These are phyloP conservation scores for Polietes domitor DNA, from an alignment of 2,888 invertebrate species.

Conservation along the genomic window DNA sequence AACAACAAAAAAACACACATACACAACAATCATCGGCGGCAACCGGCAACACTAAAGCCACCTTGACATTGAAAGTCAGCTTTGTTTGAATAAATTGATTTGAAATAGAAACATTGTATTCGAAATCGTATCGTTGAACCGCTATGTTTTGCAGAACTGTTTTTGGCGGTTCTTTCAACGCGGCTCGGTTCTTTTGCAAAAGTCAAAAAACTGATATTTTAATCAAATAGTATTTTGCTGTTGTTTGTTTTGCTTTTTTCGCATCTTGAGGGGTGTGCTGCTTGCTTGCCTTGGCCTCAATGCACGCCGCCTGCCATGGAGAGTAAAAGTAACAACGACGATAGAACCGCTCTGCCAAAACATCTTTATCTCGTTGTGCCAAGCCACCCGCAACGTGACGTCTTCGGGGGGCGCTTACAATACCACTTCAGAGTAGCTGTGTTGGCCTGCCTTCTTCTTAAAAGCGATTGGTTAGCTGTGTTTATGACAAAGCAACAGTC, in stretches of 20 bases:
- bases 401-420: too few relatives aligned
- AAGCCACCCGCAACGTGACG: background rate
- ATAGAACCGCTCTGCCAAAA: background rate
- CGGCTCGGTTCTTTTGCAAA: background rate
- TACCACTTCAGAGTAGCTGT: too few relatives aligned
- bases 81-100: conserved; percentile 3
- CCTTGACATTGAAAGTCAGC: conserved; percentile 27
- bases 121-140: conserved; percentile 1
- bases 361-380: background rate
- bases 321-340: background rate
- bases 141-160: conserved; percentile 23
- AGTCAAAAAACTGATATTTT: conserved; percentile 2
- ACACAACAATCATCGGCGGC: background rate
- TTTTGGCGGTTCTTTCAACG: background rate
- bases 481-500: background rate
- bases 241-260: background rate
- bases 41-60: background rate
- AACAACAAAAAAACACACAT: background rate
- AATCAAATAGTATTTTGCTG: background rate
- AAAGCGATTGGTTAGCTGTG: too few relatives aligned
- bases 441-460: too few relatives aligned
- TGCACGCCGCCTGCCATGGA: background rate
- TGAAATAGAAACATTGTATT: background rate
- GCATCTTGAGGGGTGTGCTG: background rate
- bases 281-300: background rate